Base-by-base conservation (phyloP, 2,888 invertebrate genomes). In the Erynnis tages region DNA sequence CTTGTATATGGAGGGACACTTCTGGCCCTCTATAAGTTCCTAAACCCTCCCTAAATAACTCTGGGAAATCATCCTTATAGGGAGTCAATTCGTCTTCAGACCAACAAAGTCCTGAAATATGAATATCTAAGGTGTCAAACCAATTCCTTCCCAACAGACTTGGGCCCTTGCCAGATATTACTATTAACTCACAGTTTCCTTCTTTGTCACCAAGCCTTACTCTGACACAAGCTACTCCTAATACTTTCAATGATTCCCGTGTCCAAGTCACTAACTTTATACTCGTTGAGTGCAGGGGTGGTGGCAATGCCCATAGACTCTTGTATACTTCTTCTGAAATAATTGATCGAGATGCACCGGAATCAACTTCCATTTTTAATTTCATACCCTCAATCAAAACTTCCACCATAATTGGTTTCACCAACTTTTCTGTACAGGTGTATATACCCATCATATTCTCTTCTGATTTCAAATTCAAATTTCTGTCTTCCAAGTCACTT, bases 211-310 rank as follows among this genome's bases (percentile, higher is more conserved):
- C 43, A 4, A 43, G 19, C n/a, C 10, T 19, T 2, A 11, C 30
- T 4, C 7, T 10, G 8, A 43, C 43, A 11, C 30, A 10, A 19
- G 30, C 19, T 11, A 43, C 4, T 4, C 43, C 43, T 8, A 43
- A 19, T 1, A 43, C 43, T 19, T 43, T 30, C 11, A 43, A 19
- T 11, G 43, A 30, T 10, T 43, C 43, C 29, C 29, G 17, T 11
- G 43, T 43, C 43, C 43, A 43, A 16, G 43, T 43, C 7, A 43
- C 43, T 30, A 43, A 19, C 30, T 43, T 43, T 8, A 43, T 43
- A 7, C 30, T 43, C 10, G 30, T 30, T 19, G 29, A 19, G 11
- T n/a, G 2, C 1, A 43, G 30, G 1, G 43, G 29, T 11, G 43
- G 43, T 1, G 43, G 43, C 7, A 4, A 17, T 1, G 8, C 6